phyloP scores from a whole-genome alignment of 2,113 vertebrate genomes.

The Pandion haliaetus region DNA sequence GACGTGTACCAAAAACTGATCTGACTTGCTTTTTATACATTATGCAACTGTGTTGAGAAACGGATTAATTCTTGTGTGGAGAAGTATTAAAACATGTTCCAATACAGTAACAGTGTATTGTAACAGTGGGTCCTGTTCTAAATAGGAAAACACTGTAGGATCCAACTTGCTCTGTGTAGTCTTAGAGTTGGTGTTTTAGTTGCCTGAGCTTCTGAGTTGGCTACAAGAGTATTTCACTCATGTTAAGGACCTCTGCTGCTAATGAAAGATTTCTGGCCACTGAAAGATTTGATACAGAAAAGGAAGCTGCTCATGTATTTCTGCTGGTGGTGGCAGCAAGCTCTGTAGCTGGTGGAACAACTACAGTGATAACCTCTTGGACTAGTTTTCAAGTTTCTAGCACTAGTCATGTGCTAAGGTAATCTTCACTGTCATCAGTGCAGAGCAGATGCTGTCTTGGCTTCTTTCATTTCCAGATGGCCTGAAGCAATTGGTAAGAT shows the following conservation, averaged over 20 bases:
- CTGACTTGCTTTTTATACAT: background rate
- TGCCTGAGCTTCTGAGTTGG: background rate
- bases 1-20: background rate
- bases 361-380: background rate
- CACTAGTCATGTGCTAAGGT: background rate
- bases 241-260: background rate
- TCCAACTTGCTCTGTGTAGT: background rate
- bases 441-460: constrained; percentile 48
- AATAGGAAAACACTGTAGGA: background rate
- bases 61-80: background rate
- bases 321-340: background rate
- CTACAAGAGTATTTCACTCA: background rate
- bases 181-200: background rate
- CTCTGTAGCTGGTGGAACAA: background rate
- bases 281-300: background rate
- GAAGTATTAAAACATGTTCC: background rate
- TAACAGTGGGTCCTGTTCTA: background rate
- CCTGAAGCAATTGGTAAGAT: constrained; percentile 52
- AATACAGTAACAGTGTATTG: background rate
- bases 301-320: background rate
- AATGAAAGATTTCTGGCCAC: background rate
- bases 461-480: constrained; percentile 47
- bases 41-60: background rate
- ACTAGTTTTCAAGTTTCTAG: background rate
- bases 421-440: constrained; percentile 16